Base-by-base conservation (phyloP, 2,113 vertebrate species). In the Mormyrus iriodes region DNA sequence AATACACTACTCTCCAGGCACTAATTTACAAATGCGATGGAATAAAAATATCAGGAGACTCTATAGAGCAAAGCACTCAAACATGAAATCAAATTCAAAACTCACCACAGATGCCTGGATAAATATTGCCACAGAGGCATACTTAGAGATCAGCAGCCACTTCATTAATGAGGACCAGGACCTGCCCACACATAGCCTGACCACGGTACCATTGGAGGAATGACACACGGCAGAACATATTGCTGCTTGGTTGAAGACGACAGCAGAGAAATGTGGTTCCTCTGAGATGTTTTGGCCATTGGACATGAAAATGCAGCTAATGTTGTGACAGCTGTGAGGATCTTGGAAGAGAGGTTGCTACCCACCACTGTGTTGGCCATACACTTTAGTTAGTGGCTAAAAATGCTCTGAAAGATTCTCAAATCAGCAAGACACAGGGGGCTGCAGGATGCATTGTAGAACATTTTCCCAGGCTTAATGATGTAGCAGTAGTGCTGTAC, bases 131-230 rank as follows among this genome's bases (percentile, higher is more conserved):
- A 42, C 82, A 44, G 82, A 88, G 27, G 55, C 87, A 79, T 88
- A 82, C 88, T 88, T 49, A 88, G 88, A 65, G 8, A 13, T 88
- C 88, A 52, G 42, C 65, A 79, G 69, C 88, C 88, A 82, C 69
- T 88, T 88, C 52, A 53, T 82, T 88, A 88, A 82, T 53, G 13
- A 88, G 17, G 88, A 88, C n/a, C 79, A 46, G 88, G 65, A 88
- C 12, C 21, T 58, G 53, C 21, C 53, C 19, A 24, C 53, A 58
- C 24, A 58, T 58, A 1, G 21, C 21, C 19, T 58, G 53, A 24
- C 53, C 21, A 58, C 19, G n/a, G n/a, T n/a, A n/a, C n/a, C n/a
- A n/a, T n/a, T n/a, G n/a, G n/a, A n/a, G n/a, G n/a, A 58, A 7
- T 58, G 21, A 4, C 53, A 24, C 53, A 58, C 24, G 53, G 53